These are phyloP conservation scores for Cryptotermes secundus DNA, from an alignment of 1,140 invertebrate genomes.

Conservation along the genomic window DNA sequence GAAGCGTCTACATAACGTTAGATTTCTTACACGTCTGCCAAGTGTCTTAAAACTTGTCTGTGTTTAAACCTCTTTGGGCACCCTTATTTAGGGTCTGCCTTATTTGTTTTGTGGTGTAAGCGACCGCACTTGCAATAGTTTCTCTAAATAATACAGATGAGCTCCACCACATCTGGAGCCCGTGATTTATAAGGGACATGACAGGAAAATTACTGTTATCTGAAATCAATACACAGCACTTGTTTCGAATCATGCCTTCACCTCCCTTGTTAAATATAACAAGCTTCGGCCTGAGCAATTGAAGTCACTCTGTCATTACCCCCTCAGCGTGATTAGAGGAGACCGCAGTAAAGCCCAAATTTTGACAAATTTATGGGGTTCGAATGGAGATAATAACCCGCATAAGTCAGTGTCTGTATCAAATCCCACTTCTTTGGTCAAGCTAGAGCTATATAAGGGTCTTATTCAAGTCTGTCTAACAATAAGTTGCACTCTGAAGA, in stretches of 20 bases:
- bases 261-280: no score
- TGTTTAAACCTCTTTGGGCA: no score
- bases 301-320: not conserved
- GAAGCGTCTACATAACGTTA: no score
- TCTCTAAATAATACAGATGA: not conserved
- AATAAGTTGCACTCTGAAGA: not conserved
- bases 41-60: no score
- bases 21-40: no score
- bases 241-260: not conserved
- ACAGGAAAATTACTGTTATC: not conserved
- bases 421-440: not conserved
- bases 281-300: not conserved
- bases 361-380: not conserved
- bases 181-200: not conserved
- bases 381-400: not conserved
- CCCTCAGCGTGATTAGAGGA: not conserved
- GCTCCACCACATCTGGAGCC: not conserved
- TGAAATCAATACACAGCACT: not conserved
- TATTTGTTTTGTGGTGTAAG: not conserved
- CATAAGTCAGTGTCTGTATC: not conserved
- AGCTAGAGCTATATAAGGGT: not conserved
- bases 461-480: not conserved
- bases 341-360: not conserved
- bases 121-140: not conserved
- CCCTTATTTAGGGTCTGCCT: not conserved